phyloP scores from a whole-genome alignment of 1,140 invertebrate genomes.

The Tigriopus japonicus region DNA sequence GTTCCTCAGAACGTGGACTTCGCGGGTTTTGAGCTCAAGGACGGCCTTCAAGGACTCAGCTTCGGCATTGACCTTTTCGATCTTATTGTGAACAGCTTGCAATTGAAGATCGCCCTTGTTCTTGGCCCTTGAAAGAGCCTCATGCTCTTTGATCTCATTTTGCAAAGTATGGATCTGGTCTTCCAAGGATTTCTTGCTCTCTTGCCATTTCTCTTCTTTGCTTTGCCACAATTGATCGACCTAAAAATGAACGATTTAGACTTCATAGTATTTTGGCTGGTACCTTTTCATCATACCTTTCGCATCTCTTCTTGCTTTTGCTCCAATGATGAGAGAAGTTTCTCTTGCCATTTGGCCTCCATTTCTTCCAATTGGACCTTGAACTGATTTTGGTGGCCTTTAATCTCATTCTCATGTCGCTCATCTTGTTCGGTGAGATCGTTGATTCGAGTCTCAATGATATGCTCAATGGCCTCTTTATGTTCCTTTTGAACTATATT shows the following conservation, averaged over 20 bases:
- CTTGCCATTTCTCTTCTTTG: neutral
- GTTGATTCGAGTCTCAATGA: neutral
- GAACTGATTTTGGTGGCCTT: neutral
- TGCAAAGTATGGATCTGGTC: neutral
- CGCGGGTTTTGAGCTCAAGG: conserved; percentile 18
- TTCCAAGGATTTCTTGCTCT: neutral
- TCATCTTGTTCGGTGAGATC: neutral
- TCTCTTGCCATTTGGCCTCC: neutral
- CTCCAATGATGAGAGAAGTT: neutral
- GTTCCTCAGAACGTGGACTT: conserved; percentile 15
- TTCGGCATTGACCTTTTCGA: conserved; percentile 13
- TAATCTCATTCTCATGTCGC: neutral
- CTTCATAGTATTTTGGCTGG: no score
- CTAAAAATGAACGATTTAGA: no score
- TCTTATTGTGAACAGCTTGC: neutral
- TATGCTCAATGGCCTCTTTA: neutral
- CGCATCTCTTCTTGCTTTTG: neutral
- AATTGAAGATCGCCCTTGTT: neutral
- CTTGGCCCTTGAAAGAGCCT: neutral
- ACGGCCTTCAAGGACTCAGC: conserved; percentile 20
- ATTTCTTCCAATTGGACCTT: neutral
- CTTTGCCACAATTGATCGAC: neutral
- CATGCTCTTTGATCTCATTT: neutral
- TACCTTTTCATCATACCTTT: no score
- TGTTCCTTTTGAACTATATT: neutral